Evolutionary conservation across 2,113 vertebrate species (phyloP), one percentile per base, ranked within the genome.

Genomic region (Embiotoca jacksoni): DNA sequence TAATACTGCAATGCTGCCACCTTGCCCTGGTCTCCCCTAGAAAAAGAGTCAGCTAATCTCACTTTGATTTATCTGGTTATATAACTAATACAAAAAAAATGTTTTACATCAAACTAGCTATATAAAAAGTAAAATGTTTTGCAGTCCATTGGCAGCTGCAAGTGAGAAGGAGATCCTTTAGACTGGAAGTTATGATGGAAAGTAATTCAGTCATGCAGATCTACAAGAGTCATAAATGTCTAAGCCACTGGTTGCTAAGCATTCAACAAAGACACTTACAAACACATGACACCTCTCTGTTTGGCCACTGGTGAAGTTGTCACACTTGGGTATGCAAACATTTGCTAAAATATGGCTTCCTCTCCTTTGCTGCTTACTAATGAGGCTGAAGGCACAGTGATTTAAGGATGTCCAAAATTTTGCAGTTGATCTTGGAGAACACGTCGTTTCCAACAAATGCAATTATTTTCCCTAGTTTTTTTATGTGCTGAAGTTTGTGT

Each of bases 311-410:
- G 41, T 69, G 69, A 80, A 80, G 72, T 83, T 83, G 67, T 80
- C 78, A 90, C 83, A 83, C 85, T 75, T 84, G 36, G 33, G 23
- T 79, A 52, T 66, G 62, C 71, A 85, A 89, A 87, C 82, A 85
- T 81, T 87, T 83, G 67, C 80, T 74, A 61, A 91, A 84, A 76
- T 86, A 81, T 70, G 72, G 62, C 72, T 72, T 84, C 50, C 62
- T 72, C 52, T 70, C 35, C 33, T 72, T 59, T 62, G 77, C 65
- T 59, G 49, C 69, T 57, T 46, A 30, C 69, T 84, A 84, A 90
- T 88, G 83, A 90, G 81, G 58, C 75, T 79, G 66, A 66, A 81
- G 58, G 33, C 55, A 49, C 63, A 33, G 41, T 56, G 60, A 72
- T 75, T 80, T 72, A 81, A 60, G 52, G 68, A 85, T 73, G 74